Conservation (phyloP, 2,888 invertebrate species). For the Athalia rosae region DNA sequence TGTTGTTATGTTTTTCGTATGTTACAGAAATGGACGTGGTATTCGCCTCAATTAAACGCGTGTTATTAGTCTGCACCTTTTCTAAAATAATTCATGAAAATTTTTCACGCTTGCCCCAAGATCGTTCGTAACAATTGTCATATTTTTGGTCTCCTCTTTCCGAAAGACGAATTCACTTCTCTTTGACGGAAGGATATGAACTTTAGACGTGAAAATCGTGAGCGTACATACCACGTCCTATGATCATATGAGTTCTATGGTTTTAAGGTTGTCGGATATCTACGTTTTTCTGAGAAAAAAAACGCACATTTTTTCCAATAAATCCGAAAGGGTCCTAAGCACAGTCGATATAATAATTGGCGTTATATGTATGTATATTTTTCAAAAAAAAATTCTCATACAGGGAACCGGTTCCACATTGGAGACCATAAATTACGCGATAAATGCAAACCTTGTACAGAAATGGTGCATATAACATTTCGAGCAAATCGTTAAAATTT, state of each 20-base stretch:
- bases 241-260: not conserved
- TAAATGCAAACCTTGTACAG: slow-evolving; percentile 32
- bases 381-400: slow-evolving; percentile 46
- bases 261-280: slow-evolving; percentile 15
- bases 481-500: slow-evolving; percentile 3
- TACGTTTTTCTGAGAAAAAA: not conserved
- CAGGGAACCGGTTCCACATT: slow-evolving; percentile 50
- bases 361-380: slow-evolving; percentile 42
- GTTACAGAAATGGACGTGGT: not conserved
- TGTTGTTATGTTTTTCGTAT: slow-evolving; percentile 3
- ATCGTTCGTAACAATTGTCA: too few species aligned
- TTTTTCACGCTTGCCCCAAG: too few species aligned
- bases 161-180: too few species aligned
- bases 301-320: not conserved
- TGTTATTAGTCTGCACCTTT: not conserved
- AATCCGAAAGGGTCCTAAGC: slow-evolving; percentile 20
- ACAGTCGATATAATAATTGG: slow-evolving; percentile 21
- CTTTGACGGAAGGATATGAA: too few species aligned
- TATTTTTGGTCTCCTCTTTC: too few species aligned
- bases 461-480: slow-evolving; percentile 19
- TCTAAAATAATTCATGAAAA: not conserved
- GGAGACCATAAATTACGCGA: slow-evolving; percentile 29
- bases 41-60: not conserved
- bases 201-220: too few species aligned
- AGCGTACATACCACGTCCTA: slow-evolving; percentile 7